Percentiles rank a stretch among this genome's conserved stretches.
phyloP scores from a whole-genome alignment of 2,113 vertebrate species.

The Capreolus pygargus region DNA sequence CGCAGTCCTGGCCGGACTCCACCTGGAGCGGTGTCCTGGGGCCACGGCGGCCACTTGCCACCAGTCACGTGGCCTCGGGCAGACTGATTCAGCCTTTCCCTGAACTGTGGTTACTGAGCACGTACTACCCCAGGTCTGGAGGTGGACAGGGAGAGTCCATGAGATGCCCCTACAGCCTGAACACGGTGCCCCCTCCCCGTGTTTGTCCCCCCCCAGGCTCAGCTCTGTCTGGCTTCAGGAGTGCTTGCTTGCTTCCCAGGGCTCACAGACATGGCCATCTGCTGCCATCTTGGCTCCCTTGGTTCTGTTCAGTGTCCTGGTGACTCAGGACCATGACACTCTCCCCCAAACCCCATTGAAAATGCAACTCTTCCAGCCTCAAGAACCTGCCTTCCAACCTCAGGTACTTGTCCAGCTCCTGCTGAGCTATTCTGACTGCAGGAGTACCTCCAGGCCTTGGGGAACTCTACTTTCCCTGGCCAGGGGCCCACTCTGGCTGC shows the following conservation, averaged over 20 bases:
- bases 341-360: background rate
- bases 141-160: background rate
- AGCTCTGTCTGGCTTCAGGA: background rate
- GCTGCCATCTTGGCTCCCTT: background rate
- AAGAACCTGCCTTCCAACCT: background rate
- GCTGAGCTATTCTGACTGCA: background rate
- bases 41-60: background rate
- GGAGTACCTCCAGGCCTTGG: background rate
- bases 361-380: background rate
- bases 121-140: background rate
- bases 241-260: background rate
- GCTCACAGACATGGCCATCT: background rate
- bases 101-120: background rate
- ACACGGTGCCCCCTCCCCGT: accelerated
- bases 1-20: background rate
- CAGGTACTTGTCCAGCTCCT: background rate
- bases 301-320: background rate
- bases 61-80: background rate
- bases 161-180: accelerated
- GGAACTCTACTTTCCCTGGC: background rate
- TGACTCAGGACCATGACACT: background rate
- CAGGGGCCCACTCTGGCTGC: background rate
- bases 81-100: background rate
- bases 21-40: background rate
- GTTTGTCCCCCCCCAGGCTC: background rate